Percentiles rank a stretch among this genome's conserved stretches.
Conservation (phyloP, 2,113 vertebrate species). For the Pseudopipra pipra region DNA sequence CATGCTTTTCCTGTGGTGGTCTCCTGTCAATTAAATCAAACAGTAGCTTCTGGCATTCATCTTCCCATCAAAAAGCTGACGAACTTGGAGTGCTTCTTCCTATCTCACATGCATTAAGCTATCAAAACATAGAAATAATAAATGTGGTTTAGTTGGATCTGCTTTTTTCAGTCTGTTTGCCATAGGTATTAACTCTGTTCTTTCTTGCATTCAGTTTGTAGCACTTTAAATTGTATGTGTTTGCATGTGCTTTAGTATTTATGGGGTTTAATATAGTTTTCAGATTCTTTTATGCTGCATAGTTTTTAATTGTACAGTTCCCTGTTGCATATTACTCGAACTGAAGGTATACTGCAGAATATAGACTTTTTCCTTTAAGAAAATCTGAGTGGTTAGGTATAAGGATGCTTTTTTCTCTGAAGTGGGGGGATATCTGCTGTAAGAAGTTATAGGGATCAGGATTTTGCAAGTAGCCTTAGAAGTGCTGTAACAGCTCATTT, state of each 20-base stretch:
- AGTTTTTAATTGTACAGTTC: not conserved
- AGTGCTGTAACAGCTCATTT: not conserved
- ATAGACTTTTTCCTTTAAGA: not conserved
- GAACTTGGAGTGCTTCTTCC: not conserved
- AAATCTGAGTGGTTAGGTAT: not conserved
- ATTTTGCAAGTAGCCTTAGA: not conserved
- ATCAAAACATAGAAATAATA: not conserved
- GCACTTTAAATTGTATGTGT: not conserved
- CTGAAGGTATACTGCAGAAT: not conserved
- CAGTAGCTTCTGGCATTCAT: not conserved
- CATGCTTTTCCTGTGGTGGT: not conserved
- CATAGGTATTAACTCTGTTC: not conserved
- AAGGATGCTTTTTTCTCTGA: not conserved
- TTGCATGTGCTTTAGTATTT: not conserved
- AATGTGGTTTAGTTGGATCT: not conserved
- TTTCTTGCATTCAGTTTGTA: not conserved
- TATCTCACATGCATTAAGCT: not conserved
- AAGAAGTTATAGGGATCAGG: not conserved
- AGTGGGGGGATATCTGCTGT: not conserved
- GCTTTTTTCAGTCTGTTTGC: not conserved
- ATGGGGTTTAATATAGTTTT: not conserved
- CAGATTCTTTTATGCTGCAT: not conserved
- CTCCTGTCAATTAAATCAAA: not conserved
- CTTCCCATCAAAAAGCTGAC: not conserved
- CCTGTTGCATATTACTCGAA: not conserved